These are phyloP conservation scores for Apodemus sylvaticus DNA, from an alignment of 2,113 vertebrate genomes.

Conservation along the genomic window DNA sequence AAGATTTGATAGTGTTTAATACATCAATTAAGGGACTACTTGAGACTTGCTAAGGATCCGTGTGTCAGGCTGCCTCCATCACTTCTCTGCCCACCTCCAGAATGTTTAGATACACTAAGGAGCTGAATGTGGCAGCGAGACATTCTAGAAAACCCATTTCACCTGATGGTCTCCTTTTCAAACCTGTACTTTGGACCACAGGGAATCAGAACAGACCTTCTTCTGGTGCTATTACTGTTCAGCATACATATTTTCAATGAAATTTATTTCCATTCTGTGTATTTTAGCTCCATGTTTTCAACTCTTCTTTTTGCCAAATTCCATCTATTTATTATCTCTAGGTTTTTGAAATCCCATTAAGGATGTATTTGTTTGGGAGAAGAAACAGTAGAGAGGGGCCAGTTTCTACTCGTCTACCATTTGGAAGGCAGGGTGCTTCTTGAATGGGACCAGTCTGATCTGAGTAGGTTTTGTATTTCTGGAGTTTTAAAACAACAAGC, in stretches of 20 bases:
- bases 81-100: too few species aligned
- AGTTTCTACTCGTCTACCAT: neutral
- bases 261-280: neutral
- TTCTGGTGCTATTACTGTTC: neutral
- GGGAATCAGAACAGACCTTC: too few species aligned
- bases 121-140: neutral
- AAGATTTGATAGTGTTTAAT: neutral
- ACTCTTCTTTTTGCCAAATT: neutral
- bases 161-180: neutral
- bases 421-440: neutral
- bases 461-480: too few species aligned
- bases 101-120: neutral
- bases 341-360: neutral
- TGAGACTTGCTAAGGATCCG: neutral
- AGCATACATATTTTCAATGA: rapidly evolving
- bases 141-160: too few species aligned
- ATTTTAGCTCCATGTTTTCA: neutral
- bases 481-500: too few species aligned
- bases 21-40: neutral
- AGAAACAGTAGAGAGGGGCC: neutral
- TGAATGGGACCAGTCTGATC: rapidly evolving
- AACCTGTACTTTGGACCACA: neutral
- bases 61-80: rapidly evolving
- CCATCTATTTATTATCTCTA: neutral
- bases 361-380: neutral